Base-by-base conservation (phyloP, 1,140 invertebrate species). In the Copidosoma floridanum region DNA sequence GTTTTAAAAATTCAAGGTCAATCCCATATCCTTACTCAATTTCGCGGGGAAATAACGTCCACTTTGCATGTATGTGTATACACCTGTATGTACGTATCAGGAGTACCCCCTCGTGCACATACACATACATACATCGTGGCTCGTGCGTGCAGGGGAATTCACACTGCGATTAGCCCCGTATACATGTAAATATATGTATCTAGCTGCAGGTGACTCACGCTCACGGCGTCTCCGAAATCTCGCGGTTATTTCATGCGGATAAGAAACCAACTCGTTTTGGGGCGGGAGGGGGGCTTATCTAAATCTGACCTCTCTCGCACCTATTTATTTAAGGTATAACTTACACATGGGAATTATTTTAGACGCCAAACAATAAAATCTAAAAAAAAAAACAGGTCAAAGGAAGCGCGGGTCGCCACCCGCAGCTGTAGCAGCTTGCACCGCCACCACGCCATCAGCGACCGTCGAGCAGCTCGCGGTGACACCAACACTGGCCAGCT, bases 351-450 rank as follows among this genome's bases (percentile, higher is more conserved):
- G n/a, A n/a, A n/a, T n/a, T n/a, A n/a, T n/a, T n/a, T n/a, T n/a
- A n/a, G n/a, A n/a, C n/a, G n/a, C n/a, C n/a, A n/a, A 51, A 50
- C 26, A 48, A 32, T 6, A 38, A 2, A 21, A 3, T 41, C 26
- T n/a, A 46, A 53, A 51, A 46, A 48, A 51, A 53, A 16, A 55
- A 55, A 46, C 40, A 58, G 61, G 55, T 63, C 61, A 55, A 52
- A 48, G 44, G 61, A 32, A 48, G 57, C 48, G 37, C 26, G 16
- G 26, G 21, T 21, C 23, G 21, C 44, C 44, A 24, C 44, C 44
- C 7, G 23, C 44, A 46, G 44, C 10, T 21, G n/a, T n/a, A n/a
- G n/a, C n/a, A n/a, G 23, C 23, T 46, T n/a, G n/a, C n/a, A n/a
- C n/a, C n/a, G n/a, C n/a, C n/a, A n/a, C n/a, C n/a, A n/a, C n/a